Percentiles rank a stretch among this genome's conserved stretches.
Evolutionary conservation across 2,797 vertebrate genomes (phyloP).

Genomic region (Morus bassanus): DNA sequence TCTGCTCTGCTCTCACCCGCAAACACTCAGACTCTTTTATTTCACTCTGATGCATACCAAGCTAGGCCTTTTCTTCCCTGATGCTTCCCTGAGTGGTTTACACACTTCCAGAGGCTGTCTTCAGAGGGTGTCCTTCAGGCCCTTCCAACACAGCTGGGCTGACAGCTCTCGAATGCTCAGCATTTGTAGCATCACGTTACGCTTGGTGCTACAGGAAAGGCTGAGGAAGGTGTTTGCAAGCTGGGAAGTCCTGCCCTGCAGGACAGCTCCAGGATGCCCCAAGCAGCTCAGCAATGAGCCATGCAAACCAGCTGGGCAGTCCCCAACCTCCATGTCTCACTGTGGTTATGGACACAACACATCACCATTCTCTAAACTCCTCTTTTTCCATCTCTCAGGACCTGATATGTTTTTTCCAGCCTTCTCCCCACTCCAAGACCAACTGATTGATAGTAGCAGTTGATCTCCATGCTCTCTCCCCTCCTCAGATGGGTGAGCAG

Average conservation of each 20-base stretch:
- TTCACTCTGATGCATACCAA: not conserved
- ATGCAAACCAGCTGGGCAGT: not conserved
- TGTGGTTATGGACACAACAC: rapidly evolving
- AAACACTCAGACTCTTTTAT: not conserved
- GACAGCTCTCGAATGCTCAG: not conserved
- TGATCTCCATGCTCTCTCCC: not conserved
- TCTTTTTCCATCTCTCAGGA: not conserved
- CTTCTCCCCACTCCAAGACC: not conserved
- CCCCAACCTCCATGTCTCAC: not conserved
- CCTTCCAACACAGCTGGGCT: not conserved
- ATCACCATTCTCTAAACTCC: not conserved
- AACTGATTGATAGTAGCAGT: conserved; percentile 25
- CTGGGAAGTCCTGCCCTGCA: not conserved
- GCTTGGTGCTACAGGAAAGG: not conserved
- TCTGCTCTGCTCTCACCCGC: not conserved
- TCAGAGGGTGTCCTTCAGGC: not conserved
- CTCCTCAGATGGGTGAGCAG: not conserved
- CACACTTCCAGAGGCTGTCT: not conserved
- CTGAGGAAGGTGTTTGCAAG: not conserved
- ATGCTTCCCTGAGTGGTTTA: not conserved
- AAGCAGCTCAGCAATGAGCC: not conserved
- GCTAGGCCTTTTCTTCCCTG: not conserved
- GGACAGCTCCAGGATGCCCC: not conserved
- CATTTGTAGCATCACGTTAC: not conserved
- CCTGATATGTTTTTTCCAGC: rapidly evolving